Conservation (phyloP, 2,888 invertebrate species). For the Polia nebulosa region DNA sequence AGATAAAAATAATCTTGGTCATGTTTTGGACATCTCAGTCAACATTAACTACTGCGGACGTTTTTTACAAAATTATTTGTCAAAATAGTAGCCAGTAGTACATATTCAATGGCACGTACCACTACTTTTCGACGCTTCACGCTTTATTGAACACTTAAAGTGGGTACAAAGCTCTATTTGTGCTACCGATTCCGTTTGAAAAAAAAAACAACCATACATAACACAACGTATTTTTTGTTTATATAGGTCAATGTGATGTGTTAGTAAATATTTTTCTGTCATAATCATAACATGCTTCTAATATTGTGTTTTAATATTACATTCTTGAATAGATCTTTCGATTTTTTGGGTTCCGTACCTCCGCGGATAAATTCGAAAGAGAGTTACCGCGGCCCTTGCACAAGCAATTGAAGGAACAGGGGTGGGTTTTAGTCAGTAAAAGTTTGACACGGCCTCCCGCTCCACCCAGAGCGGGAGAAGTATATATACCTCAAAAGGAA, state of each 20-base stretch:
- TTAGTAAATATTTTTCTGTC: slow-evolving; percentile 15
- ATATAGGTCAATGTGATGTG: slow-evolving; percentile 34
- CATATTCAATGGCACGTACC: slow-evolving; percentile 47
- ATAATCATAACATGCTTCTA: neutral
- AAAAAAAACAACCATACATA: slow-evolving; percentile 51
- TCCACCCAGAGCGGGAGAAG: too few relatives aligned
- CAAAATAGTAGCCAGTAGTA: slow-evolving; percentile 22
- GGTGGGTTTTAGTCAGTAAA: too few relatives aligned
- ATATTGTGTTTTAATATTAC: neutral
- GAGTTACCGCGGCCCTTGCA: too few relatives aligned
- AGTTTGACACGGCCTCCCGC: too few relatives aligned
- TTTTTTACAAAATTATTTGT: slow-evolving; percentile 31
- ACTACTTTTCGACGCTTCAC: slow-evolving; percentile 56
- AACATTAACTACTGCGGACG: slow-evolving; percentile 6
- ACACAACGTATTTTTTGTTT: slow-evolving; percentile 52
- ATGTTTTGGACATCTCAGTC: slow-evolving; percentile 30
- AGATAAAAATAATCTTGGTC: slow-evolving; percentile 34
- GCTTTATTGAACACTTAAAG: slow-evolving; percentile 60
- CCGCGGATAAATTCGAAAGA: too few relatives aligned
- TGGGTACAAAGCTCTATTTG: slow-evolving; percentile 59
- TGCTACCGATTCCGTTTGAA: slow-evolving; percentile 51
- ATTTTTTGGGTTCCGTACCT: too few relatives aligned
- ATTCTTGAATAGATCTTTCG: neutral
- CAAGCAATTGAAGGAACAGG: too few relatives aligned
- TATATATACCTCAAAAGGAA: too few relatives aligned